Conservation (phyloP, 2,888 invertebrate species). For the Hydrotaea cyrtoneurina region DNA sequence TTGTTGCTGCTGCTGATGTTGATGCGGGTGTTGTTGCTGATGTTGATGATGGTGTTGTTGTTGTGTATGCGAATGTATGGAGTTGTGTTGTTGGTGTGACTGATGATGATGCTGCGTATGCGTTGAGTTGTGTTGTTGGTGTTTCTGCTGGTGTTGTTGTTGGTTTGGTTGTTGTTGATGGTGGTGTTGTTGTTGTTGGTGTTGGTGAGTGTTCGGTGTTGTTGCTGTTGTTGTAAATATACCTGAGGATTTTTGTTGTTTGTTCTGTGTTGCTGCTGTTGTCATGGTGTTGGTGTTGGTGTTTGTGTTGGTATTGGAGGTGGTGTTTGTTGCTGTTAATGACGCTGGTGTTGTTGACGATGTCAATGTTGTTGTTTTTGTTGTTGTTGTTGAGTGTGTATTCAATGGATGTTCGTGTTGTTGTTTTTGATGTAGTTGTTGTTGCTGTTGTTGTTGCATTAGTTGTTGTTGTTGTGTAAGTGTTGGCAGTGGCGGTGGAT, state of each 20-base stretch:
- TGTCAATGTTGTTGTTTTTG: neutral
- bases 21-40: slow-evolving; percentile 57
- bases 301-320: slow-evolving; percentile 70
- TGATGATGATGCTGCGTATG: slow-evolving; percentile 68
- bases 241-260: slow-evolving; percentile 36
- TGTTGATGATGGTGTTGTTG: slow-evolving; percentile 58
- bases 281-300: slow-evolving; percentile 48
- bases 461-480: slow-evolving; percentile 67
- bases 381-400: slow-evolving; percentile 51
- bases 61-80: slow-evolving; percentile 4
- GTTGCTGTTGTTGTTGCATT: slow-evolving; percentile 62
- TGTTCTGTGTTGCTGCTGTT: slow-evolving; percentile 30
- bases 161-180: slow-evolving; percentile 64
- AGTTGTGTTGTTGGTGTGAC: slow-evolving; percentile 61
- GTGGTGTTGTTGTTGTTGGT: slow-evolving; percentile 64
- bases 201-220: slow-evolving; percentile 64
- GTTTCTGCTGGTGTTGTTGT: slow-evolving; percentile 66
- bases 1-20: slow-evolving; percentile 48
- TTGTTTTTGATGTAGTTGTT: slow-evolving; percentile 9
- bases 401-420: slow-evolving; percentile 3
- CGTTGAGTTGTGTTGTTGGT: no score
- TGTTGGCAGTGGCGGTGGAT: slow-evolving; percentile 81
- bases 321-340: slow-evolving; percentile 51
- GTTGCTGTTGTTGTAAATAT: slow-evolving; percentile 45
- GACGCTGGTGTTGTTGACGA: neutral